Conservation (phyloP, 2,888 invertebrate species). For the Temnothorax ravouxi region DNA sequence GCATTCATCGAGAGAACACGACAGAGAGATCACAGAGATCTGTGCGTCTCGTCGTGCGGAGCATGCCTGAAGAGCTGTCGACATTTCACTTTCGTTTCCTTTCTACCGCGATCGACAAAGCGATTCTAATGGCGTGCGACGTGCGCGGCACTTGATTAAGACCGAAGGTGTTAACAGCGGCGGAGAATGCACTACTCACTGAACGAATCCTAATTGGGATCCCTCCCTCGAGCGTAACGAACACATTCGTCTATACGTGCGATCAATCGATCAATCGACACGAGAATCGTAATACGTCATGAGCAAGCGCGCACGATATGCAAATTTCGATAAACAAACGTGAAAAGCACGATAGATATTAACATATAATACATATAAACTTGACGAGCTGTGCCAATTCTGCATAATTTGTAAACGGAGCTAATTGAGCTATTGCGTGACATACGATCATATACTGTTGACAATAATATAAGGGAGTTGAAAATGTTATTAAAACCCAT, state of each 20-base stretch:
- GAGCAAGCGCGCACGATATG: background rate
- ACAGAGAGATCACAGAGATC: slow-evolving; percentile 50
- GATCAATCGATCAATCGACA: slow-evolving; percentile 18
- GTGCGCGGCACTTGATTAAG: slow-evolving; percentile 26
- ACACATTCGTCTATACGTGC: background rate
- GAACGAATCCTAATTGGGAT: slow-evolving; percentile 24
- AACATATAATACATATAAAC: background rate
- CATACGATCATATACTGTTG: background rate
- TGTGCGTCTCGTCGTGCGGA: slow-evolving; percentile 41
- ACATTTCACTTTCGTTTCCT: slow-evolving; percentile 64
- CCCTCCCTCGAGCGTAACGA: background rate
- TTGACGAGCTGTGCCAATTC: background rate
- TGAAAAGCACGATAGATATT: slow-evolving; percentile 12
- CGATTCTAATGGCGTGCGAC: slow-evolving; percentile 34
- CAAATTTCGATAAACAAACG: slow-evolving; percentile 36
- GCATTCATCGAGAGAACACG: slow-evolving; percentile 37
- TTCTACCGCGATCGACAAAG: slow-evolving; percentile 25
- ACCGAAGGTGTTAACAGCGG: slow-evolving; percentile 37
- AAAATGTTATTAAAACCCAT: slow-evolving; percentile 25
- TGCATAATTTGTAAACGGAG: slow-evolving; percentile 19
- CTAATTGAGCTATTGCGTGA: slow-evolving; percentile 27
- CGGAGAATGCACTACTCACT: background rate
- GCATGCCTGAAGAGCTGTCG: slow-evolving; percentile 52
- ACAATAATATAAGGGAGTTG: background rate
- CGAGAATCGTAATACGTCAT: background rate